phyloP scores from a whole-genome alignment of 2,797 vertebrate species.

The Protosalanx chinensis region DNA sequence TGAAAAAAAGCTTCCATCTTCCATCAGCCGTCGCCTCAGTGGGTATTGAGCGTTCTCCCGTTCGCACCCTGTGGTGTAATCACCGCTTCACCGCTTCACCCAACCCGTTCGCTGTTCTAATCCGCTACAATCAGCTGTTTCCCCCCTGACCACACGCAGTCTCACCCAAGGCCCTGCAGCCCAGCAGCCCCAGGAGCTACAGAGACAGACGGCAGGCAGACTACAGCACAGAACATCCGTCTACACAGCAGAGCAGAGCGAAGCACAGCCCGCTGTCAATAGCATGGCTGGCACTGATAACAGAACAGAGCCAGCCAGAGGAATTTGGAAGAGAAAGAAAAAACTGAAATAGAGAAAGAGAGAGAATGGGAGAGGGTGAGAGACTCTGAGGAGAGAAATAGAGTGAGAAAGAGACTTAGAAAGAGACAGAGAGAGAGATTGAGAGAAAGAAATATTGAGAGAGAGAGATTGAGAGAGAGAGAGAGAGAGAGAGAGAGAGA shows the following conservation, averaged over 20 bases:
- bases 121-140: constrained; percentile 39
- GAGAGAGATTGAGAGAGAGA: neutral
- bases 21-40: neutral
- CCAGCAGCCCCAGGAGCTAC: neutral
- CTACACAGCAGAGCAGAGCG: constrained; percentile 21
- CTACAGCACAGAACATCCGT: constrained; percentile 31
- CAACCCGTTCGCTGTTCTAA: constrained; percentile 39
- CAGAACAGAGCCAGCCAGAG: constrained; percentile 28
- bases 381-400: too few species aligned
- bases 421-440: too few species aligned
- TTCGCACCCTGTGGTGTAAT: constrained; percentile 1
- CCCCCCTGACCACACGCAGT: constrained; percentile 4
- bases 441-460: neutral
- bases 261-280: constrained; percentile 26
- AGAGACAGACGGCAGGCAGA: constrained; percentile 10
- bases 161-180: neutral
- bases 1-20: neutral
- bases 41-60: neutral
- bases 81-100: constrained; percentile 15
- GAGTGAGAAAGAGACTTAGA: too few species aligned
- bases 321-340: constrained; percentile 13
- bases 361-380: too few species aligned
- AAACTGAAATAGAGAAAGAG: constrained; percentile 16
- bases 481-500: too few species aligned
- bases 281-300: constrained; percentile 47